phyloP scores from a whole-genome alignment of 1,140 invertebrate species.

The Tetramorium parvispinum region DNA sequence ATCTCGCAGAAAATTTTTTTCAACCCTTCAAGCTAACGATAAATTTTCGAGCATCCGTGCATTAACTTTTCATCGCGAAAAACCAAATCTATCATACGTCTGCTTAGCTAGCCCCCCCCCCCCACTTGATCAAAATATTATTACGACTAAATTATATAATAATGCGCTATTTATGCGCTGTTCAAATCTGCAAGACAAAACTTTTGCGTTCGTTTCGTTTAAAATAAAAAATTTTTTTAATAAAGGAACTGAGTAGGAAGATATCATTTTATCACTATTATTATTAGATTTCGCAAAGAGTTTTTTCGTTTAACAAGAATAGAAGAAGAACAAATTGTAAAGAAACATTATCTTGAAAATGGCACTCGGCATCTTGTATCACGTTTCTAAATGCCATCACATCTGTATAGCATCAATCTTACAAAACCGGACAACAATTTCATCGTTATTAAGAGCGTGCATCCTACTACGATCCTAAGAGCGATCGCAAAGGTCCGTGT shows the following conservation, averaged over 20 bases:
- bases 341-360: not conserved
- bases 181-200: too few species aligned
- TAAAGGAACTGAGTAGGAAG: too few species aligned
- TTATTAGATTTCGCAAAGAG: not conserved
- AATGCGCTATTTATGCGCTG: too few species aligned
- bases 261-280: not conserved
- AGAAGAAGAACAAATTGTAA: not conserved
- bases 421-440: constrained; percentile 4
- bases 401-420: not conserved
- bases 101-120: too few species aligned
- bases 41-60: constrained; percentile 26
- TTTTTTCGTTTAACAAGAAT: not conserved
- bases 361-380: not conserved
- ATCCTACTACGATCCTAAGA: constrained; percentile 39
- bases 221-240: too few species aligned
- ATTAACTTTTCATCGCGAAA: not conserved
- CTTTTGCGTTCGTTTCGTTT: too few species aligned
- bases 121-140: too few species aligned
- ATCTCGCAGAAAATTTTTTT: constrained; percentile 39
- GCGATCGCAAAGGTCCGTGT: constrained; percentile 58
- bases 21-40: constrained; percentile 26
- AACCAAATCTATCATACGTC: not conserved
- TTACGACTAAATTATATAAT: too few species aligned
- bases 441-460: constrained; percentile 16
- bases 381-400: not conserved